A percentile compares a stretch with the other conserved stretches of the same genome.
These are phyloP conservation scores for Phymatocera aterrima DNA, from an alignment of 2,888 invertebrate genomes.

Conservation along the genomic window DNA sequence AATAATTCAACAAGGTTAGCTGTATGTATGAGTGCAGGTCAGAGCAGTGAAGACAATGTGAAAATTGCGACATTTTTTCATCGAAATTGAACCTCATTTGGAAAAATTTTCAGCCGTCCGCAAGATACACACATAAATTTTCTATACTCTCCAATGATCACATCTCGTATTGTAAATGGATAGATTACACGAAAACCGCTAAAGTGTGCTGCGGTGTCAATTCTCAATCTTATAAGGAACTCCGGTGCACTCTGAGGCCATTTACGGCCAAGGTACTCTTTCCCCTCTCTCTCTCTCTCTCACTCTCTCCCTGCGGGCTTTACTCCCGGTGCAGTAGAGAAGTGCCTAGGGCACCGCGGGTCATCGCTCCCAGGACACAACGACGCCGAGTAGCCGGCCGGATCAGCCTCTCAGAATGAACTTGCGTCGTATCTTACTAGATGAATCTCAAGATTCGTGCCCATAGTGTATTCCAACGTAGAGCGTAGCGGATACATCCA, in stretches of 20 bases:
- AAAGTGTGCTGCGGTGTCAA: conserved; percentile 23
- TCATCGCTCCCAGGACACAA: conserved; percentile 63
- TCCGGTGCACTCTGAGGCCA: conserved; percentile 44
- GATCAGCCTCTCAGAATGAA: conserved; percentile 20
- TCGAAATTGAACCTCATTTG: too few relatives aligned
- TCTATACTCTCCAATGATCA: background rate
- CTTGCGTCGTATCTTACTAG: background rate
- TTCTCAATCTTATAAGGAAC: conserved; percentile 39
- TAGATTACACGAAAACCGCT: conserved; percentile 20
- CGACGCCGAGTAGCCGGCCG: conserved; percentile 49
- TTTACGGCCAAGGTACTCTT: conserved; percentile 46
- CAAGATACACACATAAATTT: too few relatives aligned
- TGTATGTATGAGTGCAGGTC: too few relatives aligned
- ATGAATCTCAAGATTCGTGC: background rate
- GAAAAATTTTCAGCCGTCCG: too few relatives aligned
- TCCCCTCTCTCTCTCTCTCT: conserved; percentile 42
- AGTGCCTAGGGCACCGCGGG: conserved; percentile 51
- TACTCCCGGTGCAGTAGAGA: conserved; percentile 48
- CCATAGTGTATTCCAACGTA: background rate
- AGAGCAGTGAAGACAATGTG: too few relatives aligned
- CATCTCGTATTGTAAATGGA: background rate
- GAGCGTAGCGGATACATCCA: too few relatives aligned
- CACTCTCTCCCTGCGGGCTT: conserved; percentile 50
- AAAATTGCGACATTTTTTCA: too few relatives aligned
- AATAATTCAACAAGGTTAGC: too few relatives aligned